Evolutionary conservation across 2,888 invertebrate genomes (phyloP), one percentile per base, ranked within the genome.

Genomic region (Perithous albicinctus): DNA sequence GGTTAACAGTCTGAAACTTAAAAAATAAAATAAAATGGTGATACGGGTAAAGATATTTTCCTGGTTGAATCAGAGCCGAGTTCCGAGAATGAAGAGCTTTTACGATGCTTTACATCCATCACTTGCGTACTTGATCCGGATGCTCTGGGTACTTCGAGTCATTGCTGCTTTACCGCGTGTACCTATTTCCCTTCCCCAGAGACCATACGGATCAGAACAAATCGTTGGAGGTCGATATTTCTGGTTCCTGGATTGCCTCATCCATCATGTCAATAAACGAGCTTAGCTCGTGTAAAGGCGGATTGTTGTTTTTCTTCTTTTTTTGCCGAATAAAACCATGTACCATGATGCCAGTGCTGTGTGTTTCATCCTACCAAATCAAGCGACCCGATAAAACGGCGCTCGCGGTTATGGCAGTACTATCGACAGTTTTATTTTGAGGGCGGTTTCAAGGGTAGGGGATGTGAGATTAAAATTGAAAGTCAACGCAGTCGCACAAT

Each of bases 241-340:
- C 29, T 54, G 35, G 26, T 73, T 26, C 20, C 29, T 54, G 35
- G 26, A 77, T 56, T 69, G 77, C 43, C 56, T 54, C 81, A 69
- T 81, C 77, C 56, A 59, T 81, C 77, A 81, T 73, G 63, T 56
- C 81, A 69, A 77, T 73, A 77, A 77, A 77, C 61, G 35, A 59
- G 61, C 54, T 70, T 48, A 66, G 23, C 72, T 59, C 23, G 73
- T 73, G 46, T 69, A 73, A 77, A 18, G 59, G 48, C 41, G 61
- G 61, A 46, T 64, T 67, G n/a, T 61, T 56, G 63, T 12, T 29
- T 66, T 56, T 43, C n/a, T 51, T 69, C 63, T 61, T 38, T 54
- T 18, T 8, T 51, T 41, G 20, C 43, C 51, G 29, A 18, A 35
- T 10, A 43, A 56, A 70, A 43, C 41, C 70, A 46, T 59, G 32